These are phyloP conservation scores for Ceratotherium simum DNA, from an alignment of 2,113 vertebrate genomes.

Conservation along the genomic window DNA sequence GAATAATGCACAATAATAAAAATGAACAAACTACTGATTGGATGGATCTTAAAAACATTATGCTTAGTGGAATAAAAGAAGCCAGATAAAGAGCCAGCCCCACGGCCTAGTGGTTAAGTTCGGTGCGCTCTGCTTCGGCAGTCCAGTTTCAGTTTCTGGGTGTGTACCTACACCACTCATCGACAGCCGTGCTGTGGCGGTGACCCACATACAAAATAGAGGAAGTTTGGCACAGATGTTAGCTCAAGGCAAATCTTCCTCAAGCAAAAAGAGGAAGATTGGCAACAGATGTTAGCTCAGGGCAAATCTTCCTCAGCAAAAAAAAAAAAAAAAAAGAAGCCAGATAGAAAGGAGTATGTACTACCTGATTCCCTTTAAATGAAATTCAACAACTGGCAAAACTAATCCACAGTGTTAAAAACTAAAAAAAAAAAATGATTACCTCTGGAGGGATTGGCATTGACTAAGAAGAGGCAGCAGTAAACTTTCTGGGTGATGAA, in stretches of 20 bases:
- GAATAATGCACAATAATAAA: neutral
- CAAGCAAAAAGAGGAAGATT: no score
- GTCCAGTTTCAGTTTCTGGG: no score
- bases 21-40: neutral
- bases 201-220: no score
- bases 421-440: neutral
- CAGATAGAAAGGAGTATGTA: neutral
- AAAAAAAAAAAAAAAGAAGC: neutral
- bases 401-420: neutral
- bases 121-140: no score
- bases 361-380: neutral
- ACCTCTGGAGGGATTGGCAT: neutral
- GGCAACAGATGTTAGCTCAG: no score
- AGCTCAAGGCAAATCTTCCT: no score
- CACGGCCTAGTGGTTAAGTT: no score
- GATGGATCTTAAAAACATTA: slow-evolving; percentile 19
- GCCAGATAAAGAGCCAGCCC: neutral
- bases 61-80: neutral
- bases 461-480: neutral
- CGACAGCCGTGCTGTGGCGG: no score
- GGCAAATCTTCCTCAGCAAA: no score
- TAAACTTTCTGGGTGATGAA: neutral
- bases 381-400: neutral
- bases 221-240: no score
- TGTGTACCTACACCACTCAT: no score